Base-by-base conservation (phyloP, 2,888 invertebrate species). In the Dromius quadrimaculatus region DNA sequence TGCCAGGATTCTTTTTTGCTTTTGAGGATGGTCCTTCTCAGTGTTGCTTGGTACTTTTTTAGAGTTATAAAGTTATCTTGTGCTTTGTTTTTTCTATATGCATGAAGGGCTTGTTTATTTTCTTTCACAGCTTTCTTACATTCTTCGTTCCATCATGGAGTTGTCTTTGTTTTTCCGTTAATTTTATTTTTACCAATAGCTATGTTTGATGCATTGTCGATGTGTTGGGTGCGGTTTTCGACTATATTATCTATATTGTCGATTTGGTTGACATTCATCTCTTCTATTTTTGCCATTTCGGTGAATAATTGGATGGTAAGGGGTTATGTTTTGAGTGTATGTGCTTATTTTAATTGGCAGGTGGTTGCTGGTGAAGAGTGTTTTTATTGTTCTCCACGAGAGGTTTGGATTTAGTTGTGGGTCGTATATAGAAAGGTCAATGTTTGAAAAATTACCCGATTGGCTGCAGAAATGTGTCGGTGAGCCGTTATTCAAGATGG, bases 351-450 rank as follows among this genome's bases (percentile, higher is more conserved):
- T n/a, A 11, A 50, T 19, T 20, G 50, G 50, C 1, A 50, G 22
- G 17, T 50, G 22, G 50, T 50, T 17, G 23, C 6, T 50, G 11
- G 8, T 50, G 22, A 22, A 50, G 1, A 50, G 23, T 8, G 50
- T 20, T 9, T 17, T n/a, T 22, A 17, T 20, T 6, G 20, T 20
- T 61, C 38, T 38, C 61, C 61, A 61, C n/a, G 19, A 38, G 6
- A 36, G 3, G 3, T 61, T 6, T 34, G 17, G 13, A 15, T 36
- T 17, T 61, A 61, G 9, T 34, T 20, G 36, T 17, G 61, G 61
- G 8, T 61, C 20, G 36, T 38, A 61, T n/a, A 61, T 22, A 20
- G 61, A 38, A 19, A 61, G 36, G 36, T 61, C 61, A 8, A 61
- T 61, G 2, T 6, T 1, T 9, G 36, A 36, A 13, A 61, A 36